Conservation (phyloP, 2,113 vertebrate species). For the Neopipo cinnamomea region DNA sequence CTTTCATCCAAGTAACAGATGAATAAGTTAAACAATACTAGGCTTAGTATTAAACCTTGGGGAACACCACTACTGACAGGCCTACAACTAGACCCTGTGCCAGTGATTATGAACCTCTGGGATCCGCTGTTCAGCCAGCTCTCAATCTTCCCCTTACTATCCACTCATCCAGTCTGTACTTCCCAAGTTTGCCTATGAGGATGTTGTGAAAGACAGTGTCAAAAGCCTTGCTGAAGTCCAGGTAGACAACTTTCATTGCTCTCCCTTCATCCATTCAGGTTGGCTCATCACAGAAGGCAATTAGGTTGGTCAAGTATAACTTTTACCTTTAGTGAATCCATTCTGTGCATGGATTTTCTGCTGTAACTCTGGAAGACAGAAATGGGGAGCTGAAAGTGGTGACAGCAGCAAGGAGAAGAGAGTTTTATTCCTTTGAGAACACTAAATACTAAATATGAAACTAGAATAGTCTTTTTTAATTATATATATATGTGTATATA, state of each 20-base stretch:
- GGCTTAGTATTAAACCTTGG: neutral
- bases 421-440: neutral
- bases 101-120: neutral
- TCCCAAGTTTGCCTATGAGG: neutral
- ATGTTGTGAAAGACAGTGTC: neutral
- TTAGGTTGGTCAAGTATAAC: neutral
- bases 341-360: neutral
- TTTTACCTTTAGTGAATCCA: neutral
- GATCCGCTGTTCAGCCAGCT: neutral
- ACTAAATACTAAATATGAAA: neutral
- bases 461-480: neutral
- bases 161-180: neutral
- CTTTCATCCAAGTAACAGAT: neutral
- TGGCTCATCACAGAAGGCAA: neutral
- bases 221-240: neutral
- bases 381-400: neutral
- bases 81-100: neutral
- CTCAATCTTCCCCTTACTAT: neutral
- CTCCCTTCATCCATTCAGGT: neutral
- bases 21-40: neutral
- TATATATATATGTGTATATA: neutral
- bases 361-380: neutral
- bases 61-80: neutral
- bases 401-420: neutral
- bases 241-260: neutral